phyloP scores from a whole-genome alignment of 1,140 invertebrate species.

The Drosophila aff. region DNA sequence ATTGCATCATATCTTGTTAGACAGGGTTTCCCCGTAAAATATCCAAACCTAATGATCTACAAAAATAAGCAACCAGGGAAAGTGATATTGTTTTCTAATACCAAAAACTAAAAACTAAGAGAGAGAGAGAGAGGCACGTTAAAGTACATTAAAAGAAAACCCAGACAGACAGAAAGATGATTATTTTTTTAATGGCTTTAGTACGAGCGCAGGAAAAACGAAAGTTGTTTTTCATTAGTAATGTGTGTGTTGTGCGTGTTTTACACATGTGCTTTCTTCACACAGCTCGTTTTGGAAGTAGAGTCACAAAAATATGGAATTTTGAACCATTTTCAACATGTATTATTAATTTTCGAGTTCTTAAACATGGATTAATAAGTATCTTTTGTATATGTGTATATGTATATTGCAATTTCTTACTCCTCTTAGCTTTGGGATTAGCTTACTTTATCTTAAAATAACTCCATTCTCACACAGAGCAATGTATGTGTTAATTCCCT shows the following conservation, averaged over 20 bases:
- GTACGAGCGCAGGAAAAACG: slow-evolving; percentile 58
- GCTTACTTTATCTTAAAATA: not conserved
- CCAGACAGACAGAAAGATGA: slow-evolving; percentile 53
- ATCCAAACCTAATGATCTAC: slow-evolving; percentile 25
- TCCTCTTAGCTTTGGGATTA: too few species aligned
- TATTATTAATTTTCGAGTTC: slow-evolving; percentile 8
- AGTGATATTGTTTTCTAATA: slow-evolving; percentile 34
- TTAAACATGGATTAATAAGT: not conserved
- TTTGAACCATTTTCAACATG: not conserved
- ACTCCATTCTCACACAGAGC: not conserved
- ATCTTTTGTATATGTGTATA: too few species aligned
- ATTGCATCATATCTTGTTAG: slow-evolving; percentile 50
- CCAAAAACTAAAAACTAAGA: slow-evolving; percentile 11
- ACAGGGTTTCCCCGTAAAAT: not conserved
- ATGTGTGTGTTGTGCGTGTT: not conserved
- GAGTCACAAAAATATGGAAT: slow-evolving; percentile 27
- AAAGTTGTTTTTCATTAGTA: slow-evolving; percentile 48
- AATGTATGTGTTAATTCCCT: not conserved
- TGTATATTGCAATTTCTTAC: too few species aligned
- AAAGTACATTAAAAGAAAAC: slow-evolving; percentile 34
- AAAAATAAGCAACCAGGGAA: slow-evolving; percentile 24
- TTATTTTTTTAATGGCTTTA: slow-evolving; percentile 61
- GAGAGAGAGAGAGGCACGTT: slow-evolving; percentile 7
- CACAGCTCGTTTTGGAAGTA: slow-evolving; percentile 9
- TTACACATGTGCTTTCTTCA: slow-evolving; percentile 9